Percentiles rank a stretch among this genome's conserved stretches.
phyloP scores from a whole-genome alignment of 2,888 invertebrate genomes.

The Hypomecis punctinalis region DNA sequence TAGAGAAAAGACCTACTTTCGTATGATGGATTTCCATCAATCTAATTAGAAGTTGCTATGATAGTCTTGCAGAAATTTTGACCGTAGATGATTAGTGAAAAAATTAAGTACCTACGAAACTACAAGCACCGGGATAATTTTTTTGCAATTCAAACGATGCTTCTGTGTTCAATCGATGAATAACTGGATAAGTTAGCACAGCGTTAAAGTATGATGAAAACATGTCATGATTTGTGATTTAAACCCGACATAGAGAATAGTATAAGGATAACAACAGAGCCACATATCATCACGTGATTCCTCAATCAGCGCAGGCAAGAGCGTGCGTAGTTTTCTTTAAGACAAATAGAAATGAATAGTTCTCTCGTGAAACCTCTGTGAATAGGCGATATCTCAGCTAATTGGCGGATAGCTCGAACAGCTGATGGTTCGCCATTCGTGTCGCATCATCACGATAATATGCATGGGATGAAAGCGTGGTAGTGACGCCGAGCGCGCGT shows the following conservation, averaged over 20 bases:
- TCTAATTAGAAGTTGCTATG: background rate
- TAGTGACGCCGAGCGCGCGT: slow-evolving; percentile 49
- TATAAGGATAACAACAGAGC: background rate
- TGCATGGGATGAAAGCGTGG: slow-evolving; percentile 74
- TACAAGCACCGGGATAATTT: no score
- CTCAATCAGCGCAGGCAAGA: slow-evolving; percentile 24
- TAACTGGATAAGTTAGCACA: no score
- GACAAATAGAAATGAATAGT: slow-evolving; percentile 47
- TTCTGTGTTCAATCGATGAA: no score
- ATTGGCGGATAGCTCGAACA: slow-evolving; percentile 73
- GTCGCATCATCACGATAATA: slow-evolving; percentile 66
- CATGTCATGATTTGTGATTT: background rate
- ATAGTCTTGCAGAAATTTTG: background rate
- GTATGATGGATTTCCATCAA: slow-evolving; percentile 27
- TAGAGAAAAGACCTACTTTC: slow-evolving; percentile 45
- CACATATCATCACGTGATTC: slow-evolving; percentile 6
- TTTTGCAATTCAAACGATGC: no score
- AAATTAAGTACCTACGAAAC: background rate
- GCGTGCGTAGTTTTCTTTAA: slow-evolving; percentile 26
- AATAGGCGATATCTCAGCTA: slow-evolving; percentile 71
- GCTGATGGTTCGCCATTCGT: slow-evolving; percentile 75
- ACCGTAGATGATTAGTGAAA: background rate
- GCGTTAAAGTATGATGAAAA: background rate
- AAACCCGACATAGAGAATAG: background rate
- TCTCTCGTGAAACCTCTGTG: slow-evolving; percentile 63